phyloP scores from a whole-genome alignment of 2,888 invertebrate genomes.

The Temnothorax ravouxi region DNA sequence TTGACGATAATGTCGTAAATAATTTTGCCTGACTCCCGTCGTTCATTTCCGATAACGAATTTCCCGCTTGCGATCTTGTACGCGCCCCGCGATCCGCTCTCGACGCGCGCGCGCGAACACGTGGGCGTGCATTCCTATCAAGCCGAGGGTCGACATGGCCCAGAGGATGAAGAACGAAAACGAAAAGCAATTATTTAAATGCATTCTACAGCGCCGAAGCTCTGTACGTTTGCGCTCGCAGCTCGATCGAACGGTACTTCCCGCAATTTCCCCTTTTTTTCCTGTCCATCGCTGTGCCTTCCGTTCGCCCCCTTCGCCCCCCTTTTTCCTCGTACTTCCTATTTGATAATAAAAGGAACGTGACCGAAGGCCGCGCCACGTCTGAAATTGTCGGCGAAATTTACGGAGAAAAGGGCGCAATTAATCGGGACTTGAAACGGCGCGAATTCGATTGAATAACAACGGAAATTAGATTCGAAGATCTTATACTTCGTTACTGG shows the following conservation, averaged over 20 bases:
- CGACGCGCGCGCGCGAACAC: background rate
- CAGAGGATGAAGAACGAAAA: slow-evolving; percentile 65
- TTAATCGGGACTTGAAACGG: slow-evolving; percentile 18
- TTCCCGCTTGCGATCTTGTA: slow-evolving; percentile 28
- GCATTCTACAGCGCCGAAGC: slow-evolving; percentile 60
- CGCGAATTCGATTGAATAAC: background rate
- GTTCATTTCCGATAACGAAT: slow-evolving; percentile 73
- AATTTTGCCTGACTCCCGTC: slow-evolving; percentile 50
- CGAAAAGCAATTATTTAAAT: slow-evolving; percentile 79
- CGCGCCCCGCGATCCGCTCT: background rate
- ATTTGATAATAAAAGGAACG: slow-evolving; percentile 41
- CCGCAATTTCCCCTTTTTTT: slow-evolving; percentile 43
- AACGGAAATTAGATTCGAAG: slow-evolving; percentile 7
- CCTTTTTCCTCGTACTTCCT: slow-evolving; percentile 34
- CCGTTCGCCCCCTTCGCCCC: background rate
- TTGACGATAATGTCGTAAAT: slow-evolving; percentile 61
- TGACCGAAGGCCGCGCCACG: slow-evolving; percentile 36
- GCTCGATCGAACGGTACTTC: slow-evolving; percentile 46
- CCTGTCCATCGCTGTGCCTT: slow-evolving; percentile 4
- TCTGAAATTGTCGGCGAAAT: slow-evolving; percentile 11
- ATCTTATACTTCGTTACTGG: background rate
- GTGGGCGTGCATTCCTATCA: slow-evolving; percentile 27
- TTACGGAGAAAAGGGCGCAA: background rate
- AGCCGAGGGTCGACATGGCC: slow-evolving; percentile 16
- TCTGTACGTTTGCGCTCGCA: slow-evolving; percentile 54